Percentiles rank a stretch among this genome's conserved stretches.
Conservation (phyloP, 2,888 invertebrate species). For the Allacma fusca region DNA sequence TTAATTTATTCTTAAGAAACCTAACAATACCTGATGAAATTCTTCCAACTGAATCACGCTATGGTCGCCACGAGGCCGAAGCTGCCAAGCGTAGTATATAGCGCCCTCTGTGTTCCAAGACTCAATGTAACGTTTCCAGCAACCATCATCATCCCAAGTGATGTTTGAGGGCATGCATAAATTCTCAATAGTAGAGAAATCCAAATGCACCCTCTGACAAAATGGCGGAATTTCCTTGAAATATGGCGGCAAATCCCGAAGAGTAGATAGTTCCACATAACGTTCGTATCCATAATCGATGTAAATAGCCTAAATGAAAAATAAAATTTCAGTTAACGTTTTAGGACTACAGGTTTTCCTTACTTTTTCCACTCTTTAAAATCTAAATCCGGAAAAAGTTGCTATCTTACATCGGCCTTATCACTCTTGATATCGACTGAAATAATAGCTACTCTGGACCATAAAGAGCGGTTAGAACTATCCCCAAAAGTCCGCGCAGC, state of each 20-base stretch:
- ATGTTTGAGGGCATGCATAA: not conserved
- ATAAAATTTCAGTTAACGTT: not conserved
- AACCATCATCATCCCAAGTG: slow-evolving; percentile 2
- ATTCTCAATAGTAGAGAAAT: slow-evolving; percentile 2
- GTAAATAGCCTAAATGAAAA: not conserved
- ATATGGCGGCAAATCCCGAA: not conserved
- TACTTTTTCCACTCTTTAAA: too few species aligned
- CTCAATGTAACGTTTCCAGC: slow-evolving; percentile 4
- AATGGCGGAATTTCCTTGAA: not conserved
- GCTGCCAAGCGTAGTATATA: slow-evolving; percentile 6
- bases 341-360: too few species aligned
- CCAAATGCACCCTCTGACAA: not conserved
- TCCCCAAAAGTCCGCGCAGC: not conserved
- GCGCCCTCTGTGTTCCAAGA: not conserved
- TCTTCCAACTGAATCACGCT: not conserved
- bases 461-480: not conserved
- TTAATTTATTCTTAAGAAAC: not conserved
- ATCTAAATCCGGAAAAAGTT: too few species aligned
- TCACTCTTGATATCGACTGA: not conserved
- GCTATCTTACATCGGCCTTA: not conserved
- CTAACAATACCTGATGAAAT: not conserved
- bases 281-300: not conserved
- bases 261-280: not conserved
- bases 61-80: not conserved
- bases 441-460: not conserved